Base-by-base conservation (phyloP, 2,113 vertebrate species). In the Ranitomeya imitator region DNA sequence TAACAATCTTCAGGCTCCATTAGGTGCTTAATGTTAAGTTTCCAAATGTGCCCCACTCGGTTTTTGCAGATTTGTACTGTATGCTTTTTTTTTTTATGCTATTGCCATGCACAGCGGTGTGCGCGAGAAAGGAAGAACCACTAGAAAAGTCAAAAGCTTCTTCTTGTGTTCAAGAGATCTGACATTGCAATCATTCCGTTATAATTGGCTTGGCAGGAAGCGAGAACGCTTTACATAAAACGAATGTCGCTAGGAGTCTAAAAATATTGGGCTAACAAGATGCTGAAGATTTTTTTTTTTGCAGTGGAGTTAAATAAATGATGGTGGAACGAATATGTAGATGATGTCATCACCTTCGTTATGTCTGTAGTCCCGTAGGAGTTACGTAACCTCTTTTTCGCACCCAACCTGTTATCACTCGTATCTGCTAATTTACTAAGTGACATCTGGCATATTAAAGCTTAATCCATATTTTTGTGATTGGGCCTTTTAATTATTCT, bases 111-210 rank as follows among this genome's bases (percentile, higher is more conserved):
- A 69, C 81, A 45, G 81, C 45, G 60, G 60, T 65, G 13, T 31
- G 31, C 31, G 10, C 45, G 19, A 63, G 63, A 15, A 63, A 52
- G 57, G 59, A 69, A 69, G 57, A 67, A 67, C 15, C 81, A 67
- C 81, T 83, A 83, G 61, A 83, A 61, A 67, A 83, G 81, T 83
- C 81, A 69, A 83, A 67, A 83, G 81, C 81, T n/a, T n/a, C 81
- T 83, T 67, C 63, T 83, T 52, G 81, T 83, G 81, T 54, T 67
- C 15, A n/a, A 83, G 81, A 83, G 81, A 83, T 63, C 61, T 83
- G 81, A 83, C 61, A 54, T 67, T 21, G 81, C 81, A 67, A 67
- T 83, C 81, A 83, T 69, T 67, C 45, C 81, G 69, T 15, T 15
- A 67, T 83, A 83, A 83, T 83, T 83, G 63, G 59, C 61, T 83